A percentile compares a stretch with the other conserved stretches of the same genome.
These are phyloP conservation scores for Todus mexicanus DNA, from an alignment of 2,797 vertebrate genomes.

Conservation along the genomic window DNA sequence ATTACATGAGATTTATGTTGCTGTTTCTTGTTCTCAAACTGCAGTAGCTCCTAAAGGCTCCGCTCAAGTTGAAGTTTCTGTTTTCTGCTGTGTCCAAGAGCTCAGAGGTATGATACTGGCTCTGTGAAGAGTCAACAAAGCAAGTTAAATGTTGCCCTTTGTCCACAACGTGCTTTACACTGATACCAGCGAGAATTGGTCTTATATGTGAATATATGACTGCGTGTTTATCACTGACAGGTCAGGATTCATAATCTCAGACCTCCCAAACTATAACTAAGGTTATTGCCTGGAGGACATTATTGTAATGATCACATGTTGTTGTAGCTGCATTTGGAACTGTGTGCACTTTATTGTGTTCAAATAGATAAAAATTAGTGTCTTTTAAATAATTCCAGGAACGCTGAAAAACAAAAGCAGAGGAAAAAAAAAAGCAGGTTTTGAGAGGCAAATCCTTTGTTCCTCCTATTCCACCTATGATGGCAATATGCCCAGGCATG, in stretches of 20 bases:
- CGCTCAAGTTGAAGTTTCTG: not conserved
- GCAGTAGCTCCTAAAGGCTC: not conserved
- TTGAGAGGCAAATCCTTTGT: not conserved
- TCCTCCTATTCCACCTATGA: not conserved
- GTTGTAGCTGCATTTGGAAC: not conserved
- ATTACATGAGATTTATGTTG: not conserved
- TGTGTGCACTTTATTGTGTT: not conserved
- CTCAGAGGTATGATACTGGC: not conserved
- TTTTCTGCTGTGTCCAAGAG: not conserved
- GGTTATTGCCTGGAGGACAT: not conserved
- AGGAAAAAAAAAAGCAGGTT: not conserved
- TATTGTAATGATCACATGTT: not conserved
- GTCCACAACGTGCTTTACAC: not conserved
- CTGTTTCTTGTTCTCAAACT: not conserved
- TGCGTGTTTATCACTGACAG: not conserved
- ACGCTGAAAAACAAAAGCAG: not conserved
- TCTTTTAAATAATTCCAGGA: not conserved
- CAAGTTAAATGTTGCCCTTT: not conserved
- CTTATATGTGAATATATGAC: not conserved
- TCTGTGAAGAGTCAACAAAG: not conserved
- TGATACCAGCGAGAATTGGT: not conserved
- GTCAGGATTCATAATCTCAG: not conserved
- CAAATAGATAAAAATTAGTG: not conserved
- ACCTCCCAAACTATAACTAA: not conserved
- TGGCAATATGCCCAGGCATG: fast-evolving